phyloP scores from a whole-genome alignment of 2,888 invertebrate genomes.

The Phania funesta region DNA sequence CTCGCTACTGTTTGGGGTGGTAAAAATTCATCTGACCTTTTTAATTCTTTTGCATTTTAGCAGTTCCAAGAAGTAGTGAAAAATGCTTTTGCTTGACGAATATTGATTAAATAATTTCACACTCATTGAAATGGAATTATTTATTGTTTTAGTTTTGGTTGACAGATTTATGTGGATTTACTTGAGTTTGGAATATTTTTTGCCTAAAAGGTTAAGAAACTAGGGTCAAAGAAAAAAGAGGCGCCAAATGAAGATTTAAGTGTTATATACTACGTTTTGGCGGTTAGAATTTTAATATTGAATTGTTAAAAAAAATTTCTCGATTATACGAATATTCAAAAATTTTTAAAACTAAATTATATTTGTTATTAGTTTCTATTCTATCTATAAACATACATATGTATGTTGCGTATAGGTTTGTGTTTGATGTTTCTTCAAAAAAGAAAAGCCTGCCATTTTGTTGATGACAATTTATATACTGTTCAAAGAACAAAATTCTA shows the following conservation, averaged over 20 bases:
- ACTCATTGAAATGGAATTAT: conserved; percentile 37
- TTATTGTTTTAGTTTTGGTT: conserved; percentile 13
- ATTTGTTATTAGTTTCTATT: no score
- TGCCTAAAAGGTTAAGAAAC: not conserved
- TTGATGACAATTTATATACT: no score
- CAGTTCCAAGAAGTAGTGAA: conserved; percentile 10
- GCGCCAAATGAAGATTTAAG: not conserved
- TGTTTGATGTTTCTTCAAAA: no score
- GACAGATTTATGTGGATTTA: conserved; percentile 31
- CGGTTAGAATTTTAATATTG: no score
- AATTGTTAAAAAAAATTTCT: no score
- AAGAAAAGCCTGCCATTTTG: no score
- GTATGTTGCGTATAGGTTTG: no score
- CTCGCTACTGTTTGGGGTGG: conserved; percentile 9
- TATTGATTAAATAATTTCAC: conserved; percentile 45
- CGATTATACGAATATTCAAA: no score
- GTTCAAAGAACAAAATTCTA: no score
- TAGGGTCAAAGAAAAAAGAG: not conserved
- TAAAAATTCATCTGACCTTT: conserved; percentile 28
- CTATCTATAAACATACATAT: no score
- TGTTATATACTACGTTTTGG: not conserved
- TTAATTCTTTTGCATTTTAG: not conserved
- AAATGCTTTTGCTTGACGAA: conserved; percentile 20
- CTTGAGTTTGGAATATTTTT: not conserved
- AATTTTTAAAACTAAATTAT: no score